Base-by-base conservation (phyloP, 2,797 vertebrate genomes). In the Linurgus olivaceus region DNA sequence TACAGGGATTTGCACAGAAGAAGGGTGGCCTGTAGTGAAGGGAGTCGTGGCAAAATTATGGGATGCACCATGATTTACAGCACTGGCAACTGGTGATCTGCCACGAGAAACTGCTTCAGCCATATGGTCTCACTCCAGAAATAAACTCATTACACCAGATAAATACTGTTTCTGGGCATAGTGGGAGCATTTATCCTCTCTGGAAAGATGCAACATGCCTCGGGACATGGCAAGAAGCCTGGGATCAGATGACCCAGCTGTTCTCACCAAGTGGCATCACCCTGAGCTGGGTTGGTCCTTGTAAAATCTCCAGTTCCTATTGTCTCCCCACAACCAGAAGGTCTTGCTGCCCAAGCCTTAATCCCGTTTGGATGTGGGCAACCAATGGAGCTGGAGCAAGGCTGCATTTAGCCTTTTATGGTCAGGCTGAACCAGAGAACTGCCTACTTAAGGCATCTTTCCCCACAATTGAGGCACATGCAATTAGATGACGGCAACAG, bases 401-500 rank as follows among this genome's bases (percentile, higher is more conserved):
- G 65, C n/a, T 3, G 4, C 16, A 19, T 68, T 94, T 91, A 93
- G 75, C 72, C 76, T 92, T 92, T 90, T 87, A 82, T 51, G 57
- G 84, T 75, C 82, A 82, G 42, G 13, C 31, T 21, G 28, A 89
- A 67, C 33, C 50, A 52, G 21, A 54, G 16, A 91, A 28, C 1
- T 57, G 38, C 71, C 72, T 51, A n/a, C 65, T 33, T 29, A 35
- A 51, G 29, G 31, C 58, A 42, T 62, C 82, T n/a, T 44, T 89
- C 54, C 71, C 83, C 54, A 66, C 54, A 58, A 4, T 0, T 9
- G 11, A 87, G 77, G 57, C 65, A 37, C n/a, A 12, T 20, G 75
- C 83, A 95, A 96, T 96, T 96, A 96, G 88, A 91, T 93, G 95
- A 96, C 38, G 0, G 58, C 68, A 94, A 40, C 33, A 13, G 6